Percentiles rank a stretch among this genome's conserved stretches.
Conservation (phyloP, 2,888 invertebrate genomes). For the Imbricaverruca yamaguchii region DNA sequence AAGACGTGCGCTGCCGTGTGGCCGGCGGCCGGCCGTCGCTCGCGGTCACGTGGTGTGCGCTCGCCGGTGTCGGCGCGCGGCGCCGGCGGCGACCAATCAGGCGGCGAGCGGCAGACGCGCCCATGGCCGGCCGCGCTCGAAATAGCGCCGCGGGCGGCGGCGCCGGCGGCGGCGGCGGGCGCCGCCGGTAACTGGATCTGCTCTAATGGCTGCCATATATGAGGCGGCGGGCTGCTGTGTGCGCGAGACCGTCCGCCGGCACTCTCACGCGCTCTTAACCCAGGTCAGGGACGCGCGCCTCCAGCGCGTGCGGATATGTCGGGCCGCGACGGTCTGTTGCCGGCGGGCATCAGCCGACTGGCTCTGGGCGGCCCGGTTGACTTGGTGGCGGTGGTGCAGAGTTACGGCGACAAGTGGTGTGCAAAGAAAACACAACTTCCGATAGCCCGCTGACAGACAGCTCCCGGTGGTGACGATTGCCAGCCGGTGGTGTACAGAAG, state of each 20-base stretch:
- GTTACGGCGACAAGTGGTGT: not conserved
- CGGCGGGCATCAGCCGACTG: too few relatives aligned
- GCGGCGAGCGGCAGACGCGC: not conserved
- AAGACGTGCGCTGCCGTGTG: not conserved
- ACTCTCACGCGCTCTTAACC: too few relatives aligned
- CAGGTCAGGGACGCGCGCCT: too few relatives aligned
- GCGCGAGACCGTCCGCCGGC: too few relatives aligned
- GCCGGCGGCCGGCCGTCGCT: not conserved
- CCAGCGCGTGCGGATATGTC: too few relatives aligned
- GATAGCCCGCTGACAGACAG: too few relatives aligned
- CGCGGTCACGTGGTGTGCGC: not conserved
- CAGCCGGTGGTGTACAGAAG: too few relatives aligned
- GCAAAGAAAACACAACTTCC: too few relatives aligned
- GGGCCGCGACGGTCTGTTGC: too few relatives aligned
- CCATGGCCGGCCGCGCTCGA: not conserved
- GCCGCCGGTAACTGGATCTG: conserved; percentile 10
- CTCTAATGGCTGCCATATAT: conserved; percentile 9
- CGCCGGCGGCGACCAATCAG: not conserved
- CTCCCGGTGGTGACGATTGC: too few relatives aligned
- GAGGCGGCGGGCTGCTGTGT: too few relatives aligned
- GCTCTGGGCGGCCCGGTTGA: not conserved
- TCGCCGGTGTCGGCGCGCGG: not conserved
- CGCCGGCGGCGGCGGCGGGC: not conserved
- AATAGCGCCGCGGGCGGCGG: not conserved
- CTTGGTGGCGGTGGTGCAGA: not conserved